Evolutionary conservation across 2,888 invertebrate genomes (phyloP).

Genomic region (Tenthredo amoena): DNA sequence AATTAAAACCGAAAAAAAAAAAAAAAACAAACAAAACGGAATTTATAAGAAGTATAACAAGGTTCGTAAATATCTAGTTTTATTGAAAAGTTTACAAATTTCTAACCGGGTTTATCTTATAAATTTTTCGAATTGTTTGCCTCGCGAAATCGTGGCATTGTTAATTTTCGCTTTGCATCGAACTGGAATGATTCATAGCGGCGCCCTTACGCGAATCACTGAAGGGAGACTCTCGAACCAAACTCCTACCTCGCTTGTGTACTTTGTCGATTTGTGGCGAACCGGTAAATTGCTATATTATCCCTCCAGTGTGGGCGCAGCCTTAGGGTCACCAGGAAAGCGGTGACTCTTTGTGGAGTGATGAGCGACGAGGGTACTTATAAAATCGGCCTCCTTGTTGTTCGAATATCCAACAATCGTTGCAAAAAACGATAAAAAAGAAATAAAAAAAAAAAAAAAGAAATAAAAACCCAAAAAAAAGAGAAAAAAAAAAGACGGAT

Average conservation of each 20-base stretch:
- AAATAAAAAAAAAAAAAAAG: not conserved
- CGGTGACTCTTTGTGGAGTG: slow-evolving; percentile 7
- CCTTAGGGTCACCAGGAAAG: not conserved
- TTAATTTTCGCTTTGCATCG: slow-evolving; percentile 11
- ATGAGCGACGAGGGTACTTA: slow-evolving; percentile 1
- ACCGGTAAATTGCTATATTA: slow-evolving; percentile 38
- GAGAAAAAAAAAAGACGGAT: slow-evolving; percentile 10
- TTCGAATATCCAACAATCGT: not conserved
- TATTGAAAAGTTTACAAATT: not conserved
- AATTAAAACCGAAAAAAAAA: too few species aligned
- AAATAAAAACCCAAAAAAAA: not conserved
- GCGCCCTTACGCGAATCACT: slow-evolving; percentile 22
- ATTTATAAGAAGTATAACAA: not conserved
- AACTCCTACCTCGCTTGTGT: slow-evolving; percentile 11
- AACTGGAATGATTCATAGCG: slow-evolving; percentile 27
- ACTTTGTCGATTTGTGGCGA: slow-evolving; percentile 38
- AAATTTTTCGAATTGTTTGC: slow-evolving; percentile 16
- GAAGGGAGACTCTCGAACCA: slow-evolving; percentile 26
- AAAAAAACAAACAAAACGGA: not conserved
- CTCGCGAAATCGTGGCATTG: slow-evolving; percentile 15
- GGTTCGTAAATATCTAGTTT: not conserved
- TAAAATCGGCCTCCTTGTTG: not conserved
- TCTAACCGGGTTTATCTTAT: not conserved
- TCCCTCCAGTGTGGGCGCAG: slow-evolving; percentile 1
- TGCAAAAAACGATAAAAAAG: not conserved